These are phyloP conservation scores for Pasiphila rectangulata DNA, from an alignment of 2,888 invertebrate species.

Conservation along the genomic window DNA sequence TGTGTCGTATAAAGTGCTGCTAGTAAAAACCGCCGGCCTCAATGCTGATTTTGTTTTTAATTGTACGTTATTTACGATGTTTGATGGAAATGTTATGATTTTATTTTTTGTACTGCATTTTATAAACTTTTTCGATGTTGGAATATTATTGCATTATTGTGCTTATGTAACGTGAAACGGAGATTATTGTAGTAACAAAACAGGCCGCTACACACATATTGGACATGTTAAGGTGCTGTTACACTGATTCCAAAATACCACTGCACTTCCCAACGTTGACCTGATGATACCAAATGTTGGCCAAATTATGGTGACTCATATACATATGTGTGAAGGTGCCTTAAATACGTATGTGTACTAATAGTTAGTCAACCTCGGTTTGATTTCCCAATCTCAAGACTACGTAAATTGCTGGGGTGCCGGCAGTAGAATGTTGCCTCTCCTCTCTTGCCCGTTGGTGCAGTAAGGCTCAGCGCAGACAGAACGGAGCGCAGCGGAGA, in stretches of 20 bases:
- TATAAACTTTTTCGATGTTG: constrained; percentile 46
- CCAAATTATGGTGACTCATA: background rate
- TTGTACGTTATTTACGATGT: constrained; percentile 27
- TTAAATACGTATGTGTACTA: constrained; percentile 21
- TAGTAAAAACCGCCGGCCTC: constrained; percentile 20
- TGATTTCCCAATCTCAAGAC: constrained; percentile 12
- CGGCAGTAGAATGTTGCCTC: too few species aligned
- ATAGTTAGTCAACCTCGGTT: constrained; percentile 33
- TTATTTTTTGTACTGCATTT: constrained; percentile 52
- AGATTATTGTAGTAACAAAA: constrained; percentile 11
- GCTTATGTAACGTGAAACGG: constrained; percentile 32
- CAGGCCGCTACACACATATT: constrained; percentile 5
- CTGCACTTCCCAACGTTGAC: background rate
- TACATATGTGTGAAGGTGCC: constrained; percentile 5
- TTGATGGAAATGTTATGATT: constrained; percentile 42
- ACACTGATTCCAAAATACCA: background rate
- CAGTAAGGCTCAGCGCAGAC: too few species aligned
- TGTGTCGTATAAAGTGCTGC: constrained; percentile 13
- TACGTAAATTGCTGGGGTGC: too few species aligned
- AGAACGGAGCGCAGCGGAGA: too few species aligned
- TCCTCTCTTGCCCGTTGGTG: too few species aligned
- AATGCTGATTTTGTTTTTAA: constrained; percentile 20
- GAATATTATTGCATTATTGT: constrained; percentile 31
- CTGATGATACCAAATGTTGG: background rate
- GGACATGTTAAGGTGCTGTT: background rate